These are phyloP conservation scores for Coluber constrictor DNA, from an alignment of 2,797 vertebrate species.

Conservation along the genomic window DNA sequence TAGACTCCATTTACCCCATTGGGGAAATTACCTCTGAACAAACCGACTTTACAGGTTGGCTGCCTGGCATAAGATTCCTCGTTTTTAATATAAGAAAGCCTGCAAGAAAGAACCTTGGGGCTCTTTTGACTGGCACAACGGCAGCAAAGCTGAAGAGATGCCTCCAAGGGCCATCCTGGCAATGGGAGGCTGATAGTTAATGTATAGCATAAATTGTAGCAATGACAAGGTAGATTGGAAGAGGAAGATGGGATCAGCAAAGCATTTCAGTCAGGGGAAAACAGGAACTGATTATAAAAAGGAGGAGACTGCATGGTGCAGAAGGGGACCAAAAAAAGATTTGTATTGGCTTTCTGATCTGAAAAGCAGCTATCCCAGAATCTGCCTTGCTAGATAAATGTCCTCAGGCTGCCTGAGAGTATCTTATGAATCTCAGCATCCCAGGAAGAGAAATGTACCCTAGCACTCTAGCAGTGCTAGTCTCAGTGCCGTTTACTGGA, in stretches of 20 bases:
- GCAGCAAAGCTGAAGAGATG: constrained; percentile 7
- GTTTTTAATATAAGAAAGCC: rapidly evolving
- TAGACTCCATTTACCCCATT: background rate
- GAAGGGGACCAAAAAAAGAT: background rate
- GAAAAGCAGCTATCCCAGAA: background rate
- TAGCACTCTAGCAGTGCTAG: background rate
- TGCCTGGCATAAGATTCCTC: background rate
- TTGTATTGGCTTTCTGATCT: background rate
- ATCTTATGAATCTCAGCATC: background rate
- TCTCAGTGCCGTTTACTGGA: background rate
- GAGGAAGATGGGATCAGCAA: constrained; percentile 78
- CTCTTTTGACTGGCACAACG: background rate
- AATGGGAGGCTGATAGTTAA: constrained; percentile 68
- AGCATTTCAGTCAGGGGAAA: constrained; percentile 72
- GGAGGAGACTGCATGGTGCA: background rate
- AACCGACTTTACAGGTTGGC: background rate
- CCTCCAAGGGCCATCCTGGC: constrained; percentile 38
- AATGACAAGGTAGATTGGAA: constrained; percentile 80
- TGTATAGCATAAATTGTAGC: constrained; percentile 72
- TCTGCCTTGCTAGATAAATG: background rate
- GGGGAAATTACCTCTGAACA: background rate
- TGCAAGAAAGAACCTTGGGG: background rate
- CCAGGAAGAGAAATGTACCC: background rate
- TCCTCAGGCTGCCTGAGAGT: background rate
- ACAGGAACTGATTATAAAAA: background rate